phyloP scores from a whole-genome alignment of 1,140 invertebrate species.

The Polyergus mexicanus region DNA sequence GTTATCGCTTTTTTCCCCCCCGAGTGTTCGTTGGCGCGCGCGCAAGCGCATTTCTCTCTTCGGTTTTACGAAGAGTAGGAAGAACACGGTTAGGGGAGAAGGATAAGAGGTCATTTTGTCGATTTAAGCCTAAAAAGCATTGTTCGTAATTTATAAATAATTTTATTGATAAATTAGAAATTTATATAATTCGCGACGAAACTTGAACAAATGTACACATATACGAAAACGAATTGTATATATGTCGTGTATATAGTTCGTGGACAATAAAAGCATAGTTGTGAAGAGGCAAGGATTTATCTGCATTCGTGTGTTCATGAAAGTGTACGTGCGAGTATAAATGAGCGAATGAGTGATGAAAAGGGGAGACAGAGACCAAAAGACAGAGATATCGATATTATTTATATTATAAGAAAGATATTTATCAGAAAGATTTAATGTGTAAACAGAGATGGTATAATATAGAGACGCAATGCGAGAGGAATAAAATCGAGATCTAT shows the following conservation, averaged over 20 bases:
- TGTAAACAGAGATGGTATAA: slow-evolving; percentile 81
- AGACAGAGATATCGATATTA: slow-evolving; percentile 76
- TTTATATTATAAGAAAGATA: slow-evolving; percentile 81
- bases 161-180: slow-evolving; percentile 50
- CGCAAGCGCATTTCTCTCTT: slow-evolving; percentile 59
- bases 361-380: slow-evolving; percentile 49
- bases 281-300: slow-evolving; percentile 52
- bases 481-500: slow-evolving; percentile 75
- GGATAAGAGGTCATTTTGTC: too few relatives aligned
- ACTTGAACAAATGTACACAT: slow-evolving; percentile 68
- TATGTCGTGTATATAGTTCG: slow-evolving; percentile 78
- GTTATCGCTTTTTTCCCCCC: not conserved
- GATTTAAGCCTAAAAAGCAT: too few relatives aligned
- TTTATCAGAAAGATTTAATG: slow-evolving; percentile 80
- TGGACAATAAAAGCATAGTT: slow-evolving; percentile 81
- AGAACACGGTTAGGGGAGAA: not conserved
- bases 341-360: slow-evolving; percentile 29
- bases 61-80: slow-evolving; percentile 75
- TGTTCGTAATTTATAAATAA: not conserved
- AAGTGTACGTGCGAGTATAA: slow-evolving; percentile 6
- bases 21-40: not conserved
- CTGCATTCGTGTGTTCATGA: slow-evolving; percentile 54
- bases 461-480: slow-evolving; percentile 74
- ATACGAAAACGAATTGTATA: slow-evolving; percentile 74
- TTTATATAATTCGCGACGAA: slow-evolving; percentile 29